A percentile compares a stretch with the other conserved stretches of the same genome.
Evolutionary conservation across 2,888 invertebrate genomes (phyloP).

Genomic region (Gymnoscelis rufifasciata): DNA sequence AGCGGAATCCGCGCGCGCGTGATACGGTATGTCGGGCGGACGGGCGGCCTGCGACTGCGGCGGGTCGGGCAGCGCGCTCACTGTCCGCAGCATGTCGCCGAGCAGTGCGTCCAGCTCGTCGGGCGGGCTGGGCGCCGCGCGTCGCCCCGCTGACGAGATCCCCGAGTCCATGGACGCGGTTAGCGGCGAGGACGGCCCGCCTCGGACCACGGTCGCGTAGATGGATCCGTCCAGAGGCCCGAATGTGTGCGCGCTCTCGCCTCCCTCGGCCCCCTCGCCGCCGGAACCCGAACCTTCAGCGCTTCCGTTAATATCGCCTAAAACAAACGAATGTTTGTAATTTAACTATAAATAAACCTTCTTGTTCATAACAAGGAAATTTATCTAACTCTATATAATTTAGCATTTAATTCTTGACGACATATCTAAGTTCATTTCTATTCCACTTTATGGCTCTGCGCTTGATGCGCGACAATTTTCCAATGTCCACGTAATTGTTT

Average conservation of each 20-base stretch:
- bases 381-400: too few species aligned
- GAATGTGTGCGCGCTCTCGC: conserved; percentile 82
- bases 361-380: too few species aligned
- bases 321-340: conserved; percentile 22
- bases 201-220: conserved; percentile 85
- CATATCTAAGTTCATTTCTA: too few species aligned
- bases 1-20: conserved; percentile 92
- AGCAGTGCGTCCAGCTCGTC: conserved; percentile 90
- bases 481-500: too few species aligned
- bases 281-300: conserved; percentile 69
- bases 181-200: conserved; percentile 82
- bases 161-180: conserved; percentile 95
- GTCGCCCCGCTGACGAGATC: conserved; percentile 87
- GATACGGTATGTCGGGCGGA: conserved; percentile 87
- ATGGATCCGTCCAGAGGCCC: conserved; percentile 94
- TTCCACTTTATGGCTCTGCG: too few species aligned
- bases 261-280: conserved; percentile 66
- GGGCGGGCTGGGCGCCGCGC: conserved; percentile 75
- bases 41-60: conserved; percentile 74
- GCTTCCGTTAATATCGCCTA: conserved; percentile 80
- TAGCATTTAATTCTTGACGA: too few species aligned
- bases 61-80: conserved; percentile 87
- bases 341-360: neutral
- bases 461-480: too few species aligned
- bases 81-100: conserved; percentile 91